Base-by-base conservation (phyloP, 2,113 vertebrate genomes). In the Proteles cristata region DNA sequence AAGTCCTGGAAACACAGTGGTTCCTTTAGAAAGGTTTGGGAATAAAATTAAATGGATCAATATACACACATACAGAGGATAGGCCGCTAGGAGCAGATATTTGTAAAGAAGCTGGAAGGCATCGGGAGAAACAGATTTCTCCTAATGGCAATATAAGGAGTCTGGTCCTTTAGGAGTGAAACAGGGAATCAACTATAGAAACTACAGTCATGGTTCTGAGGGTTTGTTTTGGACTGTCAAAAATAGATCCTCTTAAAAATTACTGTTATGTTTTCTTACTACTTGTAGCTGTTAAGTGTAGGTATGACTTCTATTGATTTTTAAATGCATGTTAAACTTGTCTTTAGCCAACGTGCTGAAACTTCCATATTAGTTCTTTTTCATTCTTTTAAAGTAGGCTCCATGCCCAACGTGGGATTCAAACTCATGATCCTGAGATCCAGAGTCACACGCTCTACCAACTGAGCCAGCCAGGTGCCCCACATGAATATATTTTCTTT, bases 1-100 rank as follows among this genome's bases (percentile, higher is more conserved):
- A 55, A 84, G 28, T 23, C 4, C 43, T 58, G n/a, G 15, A 85
- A 82, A 35, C 17, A 89, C 0, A 71, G 12, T 3, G 9, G 17
- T 39, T 33, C 63, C 8, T 82, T 58, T 39, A 69, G 45, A 71
- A 73, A 90, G 25, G 8, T 45, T 11, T 82, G 28, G 79, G 61
- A 53, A 81, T 73, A 28, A 79, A 73, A 89, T 79, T 35, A 74
- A 87, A 89, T 14, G 79, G 45, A 85, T 69, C 74, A 50, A 50
- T 31, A 39, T 7, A 43, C 2, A 71, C 33, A 21, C 17, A 63
- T 1, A 5, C 0, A 11, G 55, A 73, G 45, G 39, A 65, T 0
- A 80, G 65, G 88, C 21, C n/a, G 31, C 9, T 3, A 6, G 19
- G 48, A 19, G 82, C 4, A 31, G 31, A 65, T 50, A 53, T 21